Conservation (phyloP, 30 jellyfish, hydroid and myxozoan genomes). For the Pseudorhiza aurosa region DNA sequence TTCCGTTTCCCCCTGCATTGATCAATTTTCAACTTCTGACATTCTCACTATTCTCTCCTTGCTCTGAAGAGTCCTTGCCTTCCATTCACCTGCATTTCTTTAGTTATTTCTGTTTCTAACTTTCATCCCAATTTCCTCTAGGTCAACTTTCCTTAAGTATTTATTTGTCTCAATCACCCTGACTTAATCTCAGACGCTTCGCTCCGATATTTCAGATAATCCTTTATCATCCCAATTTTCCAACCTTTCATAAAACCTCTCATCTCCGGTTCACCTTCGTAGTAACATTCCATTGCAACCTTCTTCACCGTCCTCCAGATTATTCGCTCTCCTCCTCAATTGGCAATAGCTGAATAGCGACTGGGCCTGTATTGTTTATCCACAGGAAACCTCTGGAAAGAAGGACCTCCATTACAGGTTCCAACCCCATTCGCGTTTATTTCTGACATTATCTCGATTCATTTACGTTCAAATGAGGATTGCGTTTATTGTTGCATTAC, state of each 20-base stretch:
- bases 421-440: no score
- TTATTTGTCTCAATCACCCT: constrained; percentile 42
- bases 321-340: constrained; percentile 32
- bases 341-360: constrained; percentile 33
- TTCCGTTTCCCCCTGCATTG: constrained; percentile 40
- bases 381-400: no score
- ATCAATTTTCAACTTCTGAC: constrained; percentile 36
- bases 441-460: no score
- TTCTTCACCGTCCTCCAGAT: constrained; percentile 29
- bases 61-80: constrained; percentile 23
- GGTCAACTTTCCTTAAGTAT: constrained; percentile 39
- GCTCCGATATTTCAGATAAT: constrained; percentile 34
- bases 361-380: no score
- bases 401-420: no score
- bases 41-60: constrained; percentile 25
- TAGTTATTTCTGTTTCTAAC: constrained; percentile 5
- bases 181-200: constrained; percentile 29
- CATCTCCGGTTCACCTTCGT: constrained; percentile 53
- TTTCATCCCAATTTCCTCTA: constrained; percentile 34
- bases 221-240: constrained; percentile 49
- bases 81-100: constrained; percentile 8
- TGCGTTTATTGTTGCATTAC: no score
- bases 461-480: no score
- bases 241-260: constrained; percentile 27
- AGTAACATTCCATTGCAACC: constrained; percentile 20